phyloP scores from a whole-genome alignment of 2,888 invertebrate species.

The Automeris io region DNA sequence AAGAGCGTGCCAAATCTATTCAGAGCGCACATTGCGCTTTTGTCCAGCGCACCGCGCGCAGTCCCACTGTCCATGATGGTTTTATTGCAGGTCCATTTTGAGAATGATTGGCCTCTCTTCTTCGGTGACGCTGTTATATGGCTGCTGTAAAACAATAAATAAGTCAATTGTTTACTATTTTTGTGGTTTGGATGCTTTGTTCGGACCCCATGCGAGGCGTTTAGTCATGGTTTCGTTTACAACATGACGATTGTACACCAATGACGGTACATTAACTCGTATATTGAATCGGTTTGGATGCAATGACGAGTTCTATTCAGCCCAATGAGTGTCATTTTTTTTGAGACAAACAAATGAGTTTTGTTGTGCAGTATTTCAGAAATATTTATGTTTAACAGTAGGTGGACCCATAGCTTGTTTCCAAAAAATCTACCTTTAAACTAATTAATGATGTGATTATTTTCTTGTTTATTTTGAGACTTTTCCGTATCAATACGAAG shows the following conservation, averaged over 20 bases:
- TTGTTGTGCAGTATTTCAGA: slow-evolving; percentile 1
- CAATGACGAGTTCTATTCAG: slow-evolving; percentile 39
- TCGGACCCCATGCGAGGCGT: slow-evolving; percentile 53
- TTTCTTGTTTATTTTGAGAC: too few species aligned
- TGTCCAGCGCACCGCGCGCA: slow-evolving; percentile 16
- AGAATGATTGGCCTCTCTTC: slow-evolving; percentile 53
- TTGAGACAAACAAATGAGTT: slow-evolving; percentile 4
- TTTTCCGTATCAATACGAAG: too few species aligned
- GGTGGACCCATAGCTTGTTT: slow-evolving; percentile 3
- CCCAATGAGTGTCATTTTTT: slow-evolving; percentile 5
- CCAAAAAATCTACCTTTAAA: slow-evolving; percentile 1
- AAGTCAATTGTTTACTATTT: slow-evolving; percentile 61
- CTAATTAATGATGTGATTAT: slow-evolving; percentile 2
- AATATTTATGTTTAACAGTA: slow-evolving; percentile 7
- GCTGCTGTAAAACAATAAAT: slow-evolving; percentile 72
- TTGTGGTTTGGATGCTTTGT: slow-evolving; percentile 42
- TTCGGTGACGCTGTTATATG: slow-evolving; percentile 59
- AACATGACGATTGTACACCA: slow-evolving; percentile 39
- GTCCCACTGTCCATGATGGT: slow-evolving; percentile 54
- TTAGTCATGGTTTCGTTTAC: slow-evolving; percentile 40
- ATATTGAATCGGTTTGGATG: slow-evolving; percentile 42
- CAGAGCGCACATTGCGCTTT: slow-evolving; percentile 35
- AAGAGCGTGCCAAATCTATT: slow-evolving; percentile 62
- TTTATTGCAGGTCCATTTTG: slow-evolving; percentile 67
- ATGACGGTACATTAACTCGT: slow-evolving; percentile 47